phyloP scores from a whole-genome alignment of 2,888 invertebrate species.

The Drosophila demipolita region DNA sequence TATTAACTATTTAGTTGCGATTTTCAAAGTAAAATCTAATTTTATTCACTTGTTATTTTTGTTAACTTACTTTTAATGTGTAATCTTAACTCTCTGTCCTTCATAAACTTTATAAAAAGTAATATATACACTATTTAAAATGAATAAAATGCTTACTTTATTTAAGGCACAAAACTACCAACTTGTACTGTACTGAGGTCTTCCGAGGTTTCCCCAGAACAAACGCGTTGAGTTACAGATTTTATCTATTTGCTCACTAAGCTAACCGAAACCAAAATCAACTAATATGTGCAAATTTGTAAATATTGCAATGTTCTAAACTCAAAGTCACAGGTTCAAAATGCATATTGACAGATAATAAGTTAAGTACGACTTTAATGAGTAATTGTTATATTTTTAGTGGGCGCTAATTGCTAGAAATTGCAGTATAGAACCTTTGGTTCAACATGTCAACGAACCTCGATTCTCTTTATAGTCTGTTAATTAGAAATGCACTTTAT shows the following conservation, averaged over 20 bases:
- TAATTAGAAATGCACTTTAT: slow-evolving; percentile 32
- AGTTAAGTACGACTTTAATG: neutral
- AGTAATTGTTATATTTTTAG: neutral
- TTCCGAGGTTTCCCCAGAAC: neutral
- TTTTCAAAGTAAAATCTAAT: neutral
- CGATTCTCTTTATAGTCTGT: slow-evolving; percentile 1
- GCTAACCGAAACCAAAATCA: neutral
- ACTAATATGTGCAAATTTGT: slow-evolving; percentile 21
- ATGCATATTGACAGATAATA: slow-evolving; percentile 20
- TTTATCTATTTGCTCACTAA: neutral
- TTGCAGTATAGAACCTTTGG: neutral
- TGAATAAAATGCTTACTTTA: neutral
- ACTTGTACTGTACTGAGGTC: neutral
- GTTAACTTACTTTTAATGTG: neutral
- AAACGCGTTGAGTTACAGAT: neutral
- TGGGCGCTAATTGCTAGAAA: slow-evolving; percentile 2
- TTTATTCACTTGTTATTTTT: neutral
- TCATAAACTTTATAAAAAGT: neutral
- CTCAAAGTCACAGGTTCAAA: slow-evolving; percentile 20
- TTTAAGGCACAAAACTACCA: neutral
- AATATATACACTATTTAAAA: neutral
- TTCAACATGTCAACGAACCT: slow-evolving; percentile 46
- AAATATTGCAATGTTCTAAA: slow-evolving; percentile 15
- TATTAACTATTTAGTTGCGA: neutral
- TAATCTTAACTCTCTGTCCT: neutral